Base-by-base conservation (phyloP, 2,113 vertebrate species). In the Salminus brasiliensis region DNA sequence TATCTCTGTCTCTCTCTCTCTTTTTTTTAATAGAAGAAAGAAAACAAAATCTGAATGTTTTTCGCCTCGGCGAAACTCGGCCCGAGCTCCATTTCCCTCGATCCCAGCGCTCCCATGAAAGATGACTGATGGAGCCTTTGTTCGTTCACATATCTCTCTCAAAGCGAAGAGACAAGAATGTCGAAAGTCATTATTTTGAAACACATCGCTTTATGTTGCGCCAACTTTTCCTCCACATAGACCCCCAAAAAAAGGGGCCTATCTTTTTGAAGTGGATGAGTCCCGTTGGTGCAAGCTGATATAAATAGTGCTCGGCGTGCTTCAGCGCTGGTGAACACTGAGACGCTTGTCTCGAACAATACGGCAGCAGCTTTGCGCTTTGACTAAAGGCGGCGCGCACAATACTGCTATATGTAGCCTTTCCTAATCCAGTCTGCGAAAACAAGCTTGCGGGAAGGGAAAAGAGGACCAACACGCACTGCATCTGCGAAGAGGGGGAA, bases 201-300 rank as follows among this genome's bases (percentile, higher is more conserved):
- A 77, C 88, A 79, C 85, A 73, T 83, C 72, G 81, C 83, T 83
- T 81, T 75, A 89, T 84, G 87, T 83, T 68, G 78, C 53, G 74
- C 80, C 83, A 88, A 62, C 69, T 88, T 65, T 72, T 78, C 63
- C 49, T 84, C 0, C 85, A 88, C 88, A 89, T 86, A 92, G 69
- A 63, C 83, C 88, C 83, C n/a, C n/a, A n/a, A n/a, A 82, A 60
- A 75, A 81, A 74, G 76, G 75, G 32, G 32, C n/a, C n/a, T 52
- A 9, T 81, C 78, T 87, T 87, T 89, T 86, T 65, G 83, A 82
- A 78, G 72, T 68, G 72, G 78, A 74, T 60, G 78, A 72, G 73
- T 66, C 85, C 57, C 66, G 60, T 78, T 81, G 83, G 70, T 81
- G 79, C 72, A 71, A 47, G 59, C 69, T 81, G 60, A 63, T 81